These are phyloP conservation scores for Bhutanitis thaidina DNA, from an alignment of 2,888 invertebrate species.

Conservation along the genomic window DNA sequence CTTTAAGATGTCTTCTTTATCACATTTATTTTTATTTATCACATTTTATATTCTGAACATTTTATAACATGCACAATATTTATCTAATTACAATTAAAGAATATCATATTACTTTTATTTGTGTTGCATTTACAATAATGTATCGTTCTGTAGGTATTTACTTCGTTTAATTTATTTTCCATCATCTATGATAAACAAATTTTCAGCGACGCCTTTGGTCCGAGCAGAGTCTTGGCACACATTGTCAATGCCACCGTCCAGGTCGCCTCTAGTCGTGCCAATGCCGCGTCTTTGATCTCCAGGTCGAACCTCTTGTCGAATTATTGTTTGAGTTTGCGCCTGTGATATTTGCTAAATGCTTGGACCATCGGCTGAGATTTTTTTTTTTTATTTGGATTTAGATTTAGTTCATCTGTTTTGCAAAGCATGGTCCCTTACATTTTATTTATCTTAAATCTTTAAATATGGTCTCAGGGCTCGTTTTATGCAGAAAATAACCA, in stretches of 20 bases:
- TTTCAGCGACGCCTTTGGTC: constrained; percentile 76
- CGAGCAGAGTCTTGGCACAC: constrained; percentile 78
- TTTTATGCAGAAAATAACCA: constrained; percentile 20
- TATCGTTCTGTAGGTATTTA: too few species aligned
- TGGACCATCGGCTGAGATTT: constrained; percentile 68
- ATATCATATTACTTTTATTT: too few species aligned
- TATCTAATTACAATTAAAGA: too few species aligned
- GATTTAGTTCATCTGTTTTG: constrained; percentile 6
- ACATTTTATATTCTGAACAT: too few species aligned
- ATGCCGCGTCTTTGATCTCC: constrained; percentile 36
- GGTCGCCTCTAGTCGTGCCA: constrained; percentile 65
- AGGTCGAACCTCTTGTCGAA: background rate
- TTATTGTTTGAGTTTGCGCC: constrained; percentile 40
- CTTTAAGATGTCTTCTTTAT: too few species aligned
- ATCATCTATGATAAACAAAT: background rate
- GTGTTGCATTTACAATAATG: too few species aligned
- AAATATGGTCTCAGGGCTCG: background rate
- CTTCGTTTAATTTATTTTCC: too few species aligned
- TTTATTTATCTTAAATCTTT: background rate
- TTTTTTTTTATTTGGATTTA: constrained; percentile 25
- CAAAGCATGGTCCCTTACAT: constrained; percentile 3
- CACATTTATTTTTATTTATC: too few species aligned
- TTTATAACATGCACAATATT: too few species aligned
- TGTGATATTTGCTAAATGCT: constrained; percentile 47
- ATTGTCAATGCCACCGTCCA: constrained; percentile 74